Base-by-base conservation (phyloP, 2,888 invertebrate genomes). In the Clepsis dumicolana region DNA sequence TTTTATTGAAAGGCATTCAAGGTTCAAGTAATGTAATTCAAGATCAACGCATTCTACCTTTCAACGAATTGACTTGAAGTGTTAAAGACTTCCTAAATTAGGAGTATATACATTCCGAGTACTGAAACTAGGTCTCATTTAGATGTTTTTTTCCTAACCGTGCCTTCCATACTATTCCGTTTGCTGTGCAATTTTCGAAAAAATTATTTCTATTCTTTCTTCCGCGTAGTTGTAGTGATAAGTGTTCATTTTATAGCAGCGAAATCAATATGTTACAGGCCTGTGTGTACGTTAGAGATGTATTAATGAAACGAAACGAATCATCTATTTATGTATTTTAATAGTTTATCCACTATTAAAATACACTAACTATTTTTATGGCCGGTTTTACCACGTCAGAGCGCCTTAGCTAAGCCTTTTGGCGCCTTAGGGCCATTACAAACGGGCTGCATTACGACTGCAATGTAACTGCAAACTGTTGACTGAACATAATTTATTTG, bases 61-160 rank as follows among this genome's bases (percentile, higher is more conserved):
- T 21, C 12, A 0, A 21, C 7, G 10, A 48, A 48, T 48, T 21
- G 8, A 8, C 44, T 7, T 44, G 18, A 65, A 59, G 21, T 32
- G 29, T 54, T 57, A 65, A 62, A 56, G 62, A 65, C 65, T 53
- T 62, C 50, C 56, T 65, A 4, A 21, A 18, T 67, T 62, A 29
- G 71, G 74, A 69, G 72, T 63, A 32, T 70, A 68, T 77, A 82
- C 86, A 85, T 86, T 86, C 86, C 86, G 80, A 78, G 77, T 73
- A 70, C 61, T 66, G 62, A 52, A 56, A 48, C 60, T 66, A 35
- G 65, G 70, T 72, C 65, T 71, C 61, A 61, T 56, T 63, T 64
- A n/a, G 25, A 53, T 56, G 14, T 5, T 59, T 56, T 44, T 35
- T 14, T n/a, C 16, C 12, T 29, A 32, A 10, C 32, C 21, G 54